Evolutionary conservation across 35 echinoderm and acorn worm genomes (phyloP).

Genomic region (Apostichopus japonicus): DNA sequence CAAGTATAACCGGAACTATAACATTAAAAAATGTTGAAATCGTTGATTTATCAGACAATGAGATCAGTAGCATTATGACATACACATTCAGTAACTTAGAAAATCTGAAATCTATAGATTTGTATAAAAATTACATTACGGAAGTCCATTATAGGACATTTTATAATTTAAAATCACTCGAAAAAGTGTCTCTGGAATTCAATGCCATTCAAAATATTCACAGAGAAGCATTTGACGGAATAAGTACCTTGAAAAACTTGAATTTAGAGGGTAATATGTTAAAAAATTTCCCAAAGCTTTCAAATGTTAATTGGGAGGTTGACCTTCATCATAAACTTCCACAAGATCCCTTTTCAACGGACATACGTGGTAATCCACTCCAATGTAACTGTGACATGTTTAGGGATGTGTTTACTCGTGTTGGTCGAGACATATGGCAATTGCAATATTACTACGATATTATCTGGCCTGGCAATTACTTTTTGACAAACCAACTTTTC

Average conservation of each 20-base stretch:
- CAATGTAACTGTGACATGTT: constrained; percentile 26
- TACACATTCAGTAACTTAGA: constrained; percentile 26
- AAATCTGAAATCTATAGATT: background rate
- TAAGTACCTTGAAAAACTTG: background rate
- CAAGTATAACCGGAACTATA: background rate
- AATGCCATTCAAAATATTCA: background rate
- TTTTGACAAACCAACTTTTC: constrained; percentile 5
- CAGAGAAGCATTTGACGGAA: background rate
- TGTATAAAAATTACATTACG: background rate
- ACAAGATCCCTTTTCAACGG: background rate
- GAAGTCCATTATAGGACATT: background rate
- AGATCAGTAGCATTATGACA: background rate
- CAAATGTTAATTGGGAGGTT: background rate
- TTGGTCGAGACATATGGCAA: background rate
- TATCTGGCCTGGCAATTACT: constrained; percentile 14
- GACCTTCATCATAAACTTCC: background rate
- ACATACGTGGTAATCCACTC: background rate
- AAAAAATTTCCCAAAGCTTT: background rate
- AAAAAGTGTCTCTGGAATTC: background rate
- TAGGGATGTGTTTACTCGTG: background rate
- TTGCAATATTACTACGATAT: no score
- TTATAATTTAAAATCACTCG: background rate
- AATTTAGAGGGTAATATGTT: background rate
- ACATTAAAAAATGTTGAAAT: background rate
- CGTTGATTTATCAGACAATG: constrained; percentile 10